Conservation (phyloP, 2,113 vertebrate genomes). For the Micromys minutus region DNA sequence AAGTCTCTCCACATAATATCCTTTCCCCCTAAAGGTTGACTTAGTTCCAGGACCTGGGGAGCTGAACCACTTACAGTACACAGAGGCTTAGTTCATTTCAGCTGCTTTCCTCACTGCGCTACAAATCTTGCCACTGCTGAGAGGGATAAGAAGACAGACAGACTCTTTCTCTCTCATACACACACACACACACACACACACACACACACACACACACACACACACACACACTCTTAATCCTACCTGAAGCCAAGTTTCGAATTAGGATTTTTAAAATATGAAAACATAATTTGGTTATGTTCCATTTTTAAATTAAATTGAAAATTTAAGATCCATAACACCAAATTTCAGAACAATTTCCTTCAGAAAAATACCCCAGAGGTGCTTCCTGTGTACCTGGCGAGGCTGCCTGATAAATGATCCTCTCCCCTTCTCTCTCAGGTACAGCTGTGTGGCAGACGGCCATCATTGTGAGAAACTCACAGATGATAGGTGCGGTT, state of each 20-base stretch:
- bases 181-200: not conserved
- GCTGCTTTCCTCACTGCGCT: not conserved
- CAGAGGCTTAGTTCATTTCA: not conserved
- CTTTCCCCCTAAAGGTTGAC: not conserved
- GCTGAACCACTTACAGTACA: constrained; percentile 4
- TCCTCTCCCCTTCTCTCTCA: constrained; percentile 91
- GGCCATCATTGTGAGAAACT: constrained; percentile 99
- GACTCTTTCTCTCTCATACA: too few relatives aligned
- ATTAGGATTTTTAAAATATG: not conserved
- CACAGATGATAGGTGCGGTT: constrained; percentile 95
- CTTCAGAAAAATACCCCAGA: not conserved
- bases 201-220: not conserved
- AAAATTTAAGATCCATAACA: not conserved
- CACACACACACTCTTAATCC: not conserved
- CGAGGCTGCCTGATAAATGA: constrained; percentile 97
- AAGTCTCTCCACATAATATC: not conserved
- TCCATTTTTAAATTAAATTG: constrained; percentile 23
- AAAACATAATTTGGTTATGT: constrained; percentile 17
- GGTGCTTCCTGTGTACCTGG: constrained; percentile 89
- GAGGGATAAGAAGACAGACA: not conserved
- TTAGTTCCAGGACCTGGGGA: not conserved
- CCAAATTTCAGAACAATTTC: constrained; percentile 39
- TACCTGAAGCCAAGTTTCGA: constrained; percentile 16
- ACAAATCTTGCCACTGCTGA: not conserved
- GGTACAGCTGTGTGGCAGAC: constrained; percentile 98